Evolutionary conservation across 2,797 vertebrate species (phyloP), one percentile per base, ranked within the genome.

Genomic region (Ctenopoma multispine): DNA sequence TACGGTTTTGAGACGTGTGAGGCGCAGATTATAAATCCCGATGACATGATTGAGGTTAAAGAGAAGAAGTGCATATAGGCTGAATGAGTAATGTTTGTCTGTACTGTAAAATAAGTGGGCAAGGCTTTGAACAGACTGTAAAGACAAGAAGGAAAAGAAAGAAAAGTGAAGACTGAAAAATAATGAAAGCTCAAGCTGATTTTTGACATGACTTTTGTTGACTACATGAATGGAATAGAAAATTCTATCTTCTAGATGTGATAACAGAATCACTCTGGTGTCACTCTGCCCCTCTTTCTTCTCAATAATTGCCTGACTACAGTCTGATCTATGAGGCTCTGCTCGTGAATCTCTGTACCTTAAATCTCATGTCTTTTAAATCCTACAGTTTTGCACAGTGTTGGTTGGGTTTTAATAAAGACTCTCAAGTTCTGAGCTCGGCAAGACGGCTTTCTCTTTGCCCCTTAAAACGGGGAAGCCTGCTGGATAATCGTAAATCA

Each of bases 341-440:
- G 0, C 41, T 38, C 43, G 38, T 55, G 36, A 65, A 53, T 24
- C 66, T 58, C n/a, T 24, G 36, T 0, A 15, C 18, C 12, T 80
- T 56, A n/a, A 27, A 18, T 63, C 56, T 57, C 4, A 4, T 36
- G 43, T 55, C 40, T 66, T 48, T 69, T 53, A 27, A 69, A 58
- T 74, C 47, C n/a, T 34, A 12, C 50, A 38, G 54, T 72, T 82
- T 55, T 5, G 9, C 55, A 70, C n/a, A 34, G 24, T 36, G 29
- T 27, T 54, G 20, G 29, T 70, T 47, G 0, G 29, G 50, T 70
- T 64, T 64, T 14, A 57, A 65, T 78, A 62, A 58, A 67, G 14
- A 20, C 57, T 71, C 11, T 18, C 41, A 21, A 57, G 48, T 31
- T 64, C 7, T 21, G 48, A 69, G 72, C 41, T 34, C 31, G 3